These are phyloP conservation scores for Sinopyrophorus schimmeli DNA, from an alignment of 2,888 invertebrate species.

Conservation along the genomic window DNA sequence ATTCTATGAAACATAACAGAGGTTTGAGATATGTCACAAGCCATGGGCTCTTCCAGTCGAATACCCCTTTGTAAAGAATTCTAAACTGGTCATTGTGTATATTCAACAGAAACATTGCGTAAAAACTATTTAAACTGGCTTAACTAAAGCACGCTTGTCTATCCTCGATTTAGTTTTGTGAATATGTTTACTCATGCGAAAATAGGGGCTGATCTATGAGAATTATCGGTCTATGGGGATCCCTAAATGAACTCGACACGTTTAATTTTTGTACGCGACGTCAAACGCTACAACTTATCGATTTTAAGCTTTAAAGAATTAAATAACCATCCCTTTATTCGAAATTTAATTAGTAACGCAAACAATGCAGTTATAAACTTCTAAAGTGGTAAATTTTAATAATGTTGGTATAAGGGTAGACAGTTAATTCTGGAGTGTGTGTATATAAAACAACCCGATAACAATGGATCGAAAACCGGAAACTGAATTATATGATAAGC, in stretches of 20 bases:
- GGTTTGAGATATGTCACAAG: slow-evolving; percentile 12
- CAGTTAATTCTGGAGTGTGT: no score
- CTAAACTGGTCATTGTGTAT: slow-evolving; percentile 21
- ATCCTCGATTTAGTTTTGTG: slow-evolving; percentile 29
- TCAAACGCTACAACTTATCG: no score
- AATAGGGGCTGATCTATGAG: slow-evolving; percentile 30
- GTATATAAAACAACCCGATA: no score
- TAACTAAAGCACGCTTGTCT: slow-evolving; percentile 23
- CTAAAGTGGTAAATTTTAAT: no score
- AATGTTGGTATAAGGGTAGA: no score
- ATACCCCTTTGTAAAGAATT: slow-evolving; percentile 24
- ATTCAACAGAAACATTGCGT: slow-evolving; percentile 25
- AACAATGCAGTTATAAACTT: no score
- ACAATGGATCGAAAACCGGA: slow-evolving; percentile 16
- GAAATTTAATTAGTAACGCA: no score
- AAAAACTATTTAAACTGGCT: slow-evolving; percentile 33
- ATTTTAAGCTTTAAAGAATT: no score
- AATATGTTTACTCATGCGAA: slow-evolving; percentile 31
- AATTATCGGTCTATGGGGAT: slow-evolving; percentile 30
- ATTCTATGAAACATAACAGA: slow-evolving; percentile 13
- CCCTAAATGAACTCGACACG: slow-evolving; percentile 30
- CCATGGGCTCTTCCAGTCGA: slow-evolving; percentile 21
- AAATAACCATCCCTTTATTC: no score
- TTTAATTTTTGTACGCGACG: slow-evolving; percentile 15
- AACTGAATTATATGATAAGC: slow-evolving; percentile 26